Base-by-base conservation (phyloP, 1,140 invertebrate species). In the Eupeodes corollae region DNA sequence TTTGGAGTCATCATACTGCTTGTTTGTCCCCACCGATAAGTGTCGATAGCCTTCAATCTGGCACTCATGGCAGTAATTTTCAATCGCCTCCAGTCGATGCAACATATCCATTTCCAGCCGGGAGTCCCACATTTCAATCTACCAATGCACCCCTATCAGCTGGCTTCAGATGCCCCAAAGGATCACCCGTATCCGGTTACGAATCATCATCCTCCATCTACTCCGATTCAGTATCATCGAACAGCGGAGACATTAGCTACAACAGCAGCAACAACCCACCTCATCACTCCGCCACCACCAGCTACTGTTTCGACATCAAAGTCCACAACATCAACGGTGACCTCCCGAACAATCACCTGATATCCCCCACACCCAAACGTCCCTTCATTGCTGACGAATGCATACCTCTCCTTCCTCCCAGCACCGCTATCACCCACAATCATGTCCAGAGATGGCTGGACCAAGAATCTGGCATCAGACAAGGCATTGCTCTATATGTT, bases 301-400 rank as follows among this genome's bases (percentile, higher is more conserved):
- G 57, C 37, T 74, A 73, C 56, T 70, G 69, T 47, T 53, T 75
- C 51, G 72, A 73, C 47, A 68, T 76, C 52, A 75, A 76, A 58
- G 54, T 75, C 48, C 73, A 67, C 43, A 66, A 74, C 48, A 67
- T 76, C 47, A 73, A 75, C 49, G 70, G 70, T 52, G 74, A 74
- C 54, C 21, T 26, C 21, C 21, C 21, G 21, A 26, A 26, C 21
- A 26, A 26, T 26, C 3, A 26, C 21, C 21, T 26, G 21, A 26
- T 26, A 26, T 26, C 21, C 3, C 21, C 21, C 21, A 26, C 21
- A 26, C 21, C 21, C 21, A 26, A 26, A 8, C 21, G 21, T 26
- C 21, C 21, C 21, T 26, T 26, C 21, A 26, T 26, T 26, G 3
- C 21, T 26, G 21, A 26, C 21, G 21, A 26, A 26, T 8, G 8